These are phyloP conservation scores for Globicephala melas DNA, from an alignment of 2,113 vertebrate species.

Conservation along the genomic window DNA sequence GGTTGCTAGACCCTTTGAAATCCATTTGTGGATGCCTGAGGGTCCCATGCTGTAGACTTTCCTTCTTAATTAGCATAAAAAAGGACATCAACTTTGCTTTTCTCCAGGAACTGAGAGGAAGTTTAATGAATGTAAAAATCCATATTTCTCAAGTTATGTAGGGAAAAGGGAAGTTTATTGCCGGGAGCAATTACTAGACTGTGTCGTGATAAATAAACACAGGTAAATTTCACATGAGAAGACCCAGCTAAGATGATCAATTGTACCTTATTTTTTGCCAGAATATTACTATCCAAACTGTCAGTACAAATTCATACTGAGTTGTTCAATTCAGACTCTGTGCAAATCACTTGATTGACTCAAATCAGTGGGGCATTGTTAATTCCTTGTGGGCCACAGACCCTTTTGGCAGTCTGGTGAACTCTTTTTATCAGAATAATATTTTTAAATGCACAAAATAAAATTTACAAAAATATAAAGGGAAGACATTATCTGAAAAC, in stretches of 20 bases:
- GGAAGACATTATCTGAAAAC: background rate
- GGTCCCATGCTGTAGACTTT: background rate
- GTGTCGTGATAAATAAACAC: background rate
- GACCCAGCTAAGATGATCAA: background rate
- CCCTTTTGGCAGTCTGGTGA: background rate
- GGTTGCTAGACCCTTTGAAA: background rate
- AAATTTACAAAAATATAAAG: background rate
- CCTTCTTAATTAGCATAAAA: constrained; percentile 28
- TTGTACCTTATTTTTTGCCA: background rate
- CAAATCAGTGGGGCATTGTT: background rate
- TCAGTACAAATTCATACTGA: background rate
- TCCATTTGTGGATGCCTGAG: background rate
- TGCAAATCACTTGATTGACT: background rate
- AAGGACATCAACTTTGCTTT: background rate
- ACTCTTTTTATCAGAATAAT: background rate
- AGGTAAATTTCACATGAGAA: background rate
- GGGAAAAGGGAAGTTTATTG: background rate
- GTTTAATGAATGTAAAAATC: background rate
- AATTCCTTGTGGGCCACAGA: background rate
- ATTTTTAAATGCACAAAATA: constrained; percentile 13
- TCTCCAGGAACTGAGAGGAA: constrained; percentile 7
- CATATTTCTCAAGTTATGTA: background rate
- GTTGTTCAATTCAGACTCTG: background rate
- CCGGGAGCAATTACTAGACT: background rate
- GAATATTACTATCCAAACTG: background rate